Evolutionary conservation across 1,140 invertebrate genomes (phyloP).

Genomic region (Drosophila asahinai): DNA sequence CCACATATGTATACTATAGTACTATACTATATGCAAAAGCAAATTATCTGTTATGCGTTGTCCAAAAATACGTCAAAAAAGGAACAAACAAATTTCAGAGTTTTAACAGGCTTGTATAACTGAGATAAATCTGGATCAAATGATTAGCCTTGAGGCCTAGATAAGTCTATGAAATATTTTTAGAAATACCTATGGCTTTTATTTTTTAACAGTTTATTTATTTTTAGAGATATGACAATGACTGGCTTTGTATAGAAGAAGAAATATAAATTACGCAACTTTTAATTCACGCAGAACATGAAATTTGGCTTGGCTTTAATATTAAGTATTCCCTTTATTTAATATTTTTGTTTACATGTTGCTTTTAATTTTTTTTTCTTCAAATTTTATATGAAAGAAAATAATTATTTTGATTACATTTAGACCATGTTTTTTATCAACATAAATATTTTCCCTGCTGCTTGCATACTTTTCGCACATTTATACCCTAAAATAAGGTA

Average conservation of each 20-base stretch:
- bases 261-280: background rate
- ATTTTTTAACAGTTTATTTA: background rate
- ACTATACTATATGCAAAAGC: slow-evolving; percentile 2
- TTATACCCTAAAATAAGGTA: background rate
- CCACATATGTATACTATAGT: background rate
- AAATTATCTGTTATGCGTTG: slow-evolving; percentile 30
- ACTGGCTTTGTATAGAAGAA: background rate
- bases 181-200: background rate
- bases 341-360: background rate
- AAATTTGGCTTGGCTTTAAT: background rate
- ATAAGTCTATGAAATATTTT: slow-evolving; percentile 10
- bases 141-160: background rate
- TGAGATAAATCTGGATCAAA: slow-evolving; percentile 6
- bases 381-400: background rate
- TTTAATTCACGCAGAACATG: background rate
- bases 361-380: background rate
- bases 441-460: slow-evolving; percentile 13
- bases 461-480: background rate
- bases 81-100: background rate
- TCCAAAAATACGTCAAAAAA: slow-evolving; percentile 16
- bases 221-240: background rate
- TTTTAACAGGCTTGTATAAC: slow-evolving; percentile 1
- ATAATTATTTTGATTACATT: background rate
- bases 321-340: background rate
- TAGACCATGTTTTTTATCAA: slow-evolving; percentile 1